A percentile compares a stretch with the other conserved stretches of the same genome.
Conservation (phyloP, 2,113 vertebrate species). For the Probosciger aterrimus region DNA sequence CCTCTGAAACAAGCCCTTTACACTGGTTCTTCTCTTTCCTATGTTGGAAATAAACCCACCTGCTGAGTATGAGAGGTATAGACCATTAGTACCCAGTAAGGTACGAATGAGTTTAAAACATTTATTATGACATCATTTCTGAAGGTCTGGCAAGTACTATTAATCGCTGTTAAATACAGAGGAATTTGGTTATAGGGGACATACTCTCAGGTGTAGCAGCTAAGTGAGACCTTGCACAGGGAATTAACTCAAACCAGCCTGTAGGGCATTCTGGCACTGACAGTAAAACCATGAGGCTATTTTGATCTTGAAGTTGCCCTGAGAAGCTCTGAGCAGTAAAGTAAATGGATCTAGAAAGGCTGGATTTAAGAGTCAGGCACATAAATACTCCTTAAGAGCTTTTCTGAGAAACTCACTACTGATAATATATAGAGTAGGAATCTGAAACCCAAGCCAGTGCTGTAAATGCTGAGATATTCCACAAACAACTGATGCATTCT, state of each 20-base stretch:
- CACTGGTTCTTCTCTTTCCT: not conserved
- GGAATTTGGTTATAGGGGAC: not conserved
- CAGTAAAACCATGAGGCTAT: not conserved
- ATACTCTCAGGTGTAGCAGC: not conserved
- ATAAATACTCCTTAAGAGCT: conserved; percentile 19
- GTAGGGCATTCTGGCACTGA: not conserved
- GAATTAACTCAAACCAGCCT: not conserved
- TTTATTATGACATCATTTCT: not conserved
- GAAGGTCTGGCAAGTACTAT: not conserved
- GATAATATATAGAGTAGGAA: not conserved
- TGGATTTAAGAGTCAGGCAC: conserved; percentile 7
- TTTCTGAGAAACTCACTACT: conserved; percentile 16
- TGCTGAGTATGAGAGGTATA: not conserved
- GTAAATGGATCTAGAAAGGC: not conserved
- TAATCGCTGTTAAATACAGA: not conserved
- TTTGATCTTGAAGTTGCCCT: not conserved
- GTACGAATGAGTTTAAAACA: not conserved
- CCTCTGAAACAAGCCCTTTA: not conserved
- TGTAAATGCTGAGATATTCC: not conserved
- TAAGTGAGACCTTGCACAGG: not conserved
- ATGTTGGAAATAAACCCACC: not conserved
- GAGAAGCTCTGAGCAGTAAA: not conserved
- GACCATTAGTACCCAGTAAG: not conserved
- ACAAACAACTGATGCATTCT: conserved; percentile 9
- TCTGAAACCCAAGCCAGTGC: not conserved